Conservation (phyloP, 2,797 vertebrate genomes). For the Anomalospiza imberbis region DNA sequence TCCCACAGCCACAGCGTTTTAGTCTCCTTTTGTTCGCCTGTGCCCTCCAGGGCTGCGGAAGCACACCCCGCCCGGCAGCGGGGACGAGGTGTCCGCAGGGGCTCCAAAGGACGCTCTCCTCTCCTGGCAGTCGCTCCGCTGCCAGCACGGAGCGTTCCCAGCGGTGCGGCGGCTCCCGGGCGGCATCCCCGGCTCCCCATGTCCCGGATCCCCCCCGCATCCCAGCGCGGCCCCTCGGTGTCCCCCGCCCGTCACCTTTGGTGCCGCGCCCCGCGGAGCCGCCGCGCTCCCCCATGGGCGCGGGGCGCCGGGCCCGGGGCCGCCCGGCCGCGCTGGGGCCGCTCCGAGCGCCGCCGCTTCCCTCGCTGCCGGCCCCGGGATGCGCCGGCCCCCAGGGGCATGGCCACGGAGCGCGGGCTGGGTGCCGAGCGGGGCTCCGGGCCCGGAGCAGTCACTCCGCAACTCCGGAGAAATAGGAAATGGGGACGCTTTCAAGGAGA, state of each 20-base stretch:
- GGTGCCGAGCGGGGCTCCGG: fast-evolving
- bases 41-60: not conserved
- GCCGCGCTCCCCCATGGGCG: not conserved
- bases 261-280: not conserved
- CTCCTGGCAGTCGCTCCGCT: not conserved
- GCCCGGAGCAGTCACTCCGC: not conserved
- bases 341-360: too few relatives aligned
- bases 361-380: not conserved
- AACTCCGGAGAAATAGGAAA: not conserved
- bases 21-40: not conserved
- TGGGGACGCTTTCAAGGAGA: not conserved
- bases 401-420: not conserved
- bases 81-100: too few relatives aligned
- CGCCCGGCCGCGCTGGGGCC: not conserved
- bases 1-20: not conserved
- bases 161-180: not conserved
- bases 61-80: not conserved
- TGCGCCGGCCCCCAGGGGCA: not conserved
- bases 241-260: not conserved
- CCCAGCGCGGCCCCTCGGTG: too few relatives aligned
- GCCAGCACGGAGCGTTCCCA: not conserved
- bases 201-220: not conserved
- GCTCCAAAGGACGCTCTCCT: too few relatives aligned
- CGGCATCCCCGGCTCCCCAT: not conserved
- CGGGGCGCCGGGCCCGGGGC: not conserved